These are phyloP conservation scores for Trissolcus japonicus DNA, from an alignment of 2,888 invertebrate species.

Conservation along the genomic window DNA sequence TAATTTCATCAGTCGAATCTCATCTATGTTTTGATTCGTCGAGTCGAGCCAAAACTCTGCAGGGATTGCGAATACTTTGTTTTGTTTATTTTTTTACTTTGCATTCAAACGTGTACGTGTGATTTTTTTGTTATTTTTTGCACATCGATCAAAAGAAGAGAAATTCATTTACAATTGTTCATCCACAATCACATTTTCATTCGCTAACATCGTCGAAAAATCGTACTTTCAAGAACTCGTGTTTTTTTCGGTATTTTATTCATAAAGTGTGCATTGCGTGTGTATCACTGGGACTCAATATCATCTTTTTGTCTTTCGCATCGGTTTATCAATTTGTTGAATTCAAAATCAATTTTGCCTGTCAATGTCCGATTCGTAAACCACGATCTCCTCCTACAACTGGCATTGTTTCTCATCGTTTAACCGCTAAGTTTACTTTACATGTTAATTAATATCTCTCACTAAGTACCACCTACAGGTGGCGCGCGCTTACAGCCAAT, in stretches of 20 bases:
- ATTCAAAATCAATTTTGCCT: conserved; percentile 36
- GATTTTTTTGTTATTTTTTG: conserved; percentile 45
- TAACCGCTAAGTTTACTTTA: conserved; percentile 69
- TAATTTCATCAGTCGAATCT: conserved; percentile 4
- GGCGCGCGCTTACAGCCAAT: conserved; percentile 69
- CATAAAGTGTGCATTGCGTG: conserved; percentile 53
- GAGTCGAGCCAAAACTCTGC: conserved; percentile 4
- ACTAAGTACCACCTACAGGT: conserved; percentile 61
- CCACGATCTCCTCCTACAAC: conserved; percentile 67
- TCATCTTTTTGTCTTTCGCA: conserved; percentile 2
- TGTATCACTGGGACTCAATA: conserved; percentile 62
- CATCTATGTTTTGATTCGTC: not conserved
- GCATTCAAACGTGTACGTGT: conserved; percentile 52
- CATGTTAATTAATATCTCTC: conserved; percentile 70
- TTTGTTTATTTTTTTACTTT: conserved; percentile 5
- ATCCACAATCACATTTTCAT: not conserved
- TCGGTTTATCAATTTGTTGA: conserved; percentile 8
- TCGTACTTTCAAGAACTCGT: conserved; percentile 41
- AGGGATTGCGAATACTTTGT: not conserved
- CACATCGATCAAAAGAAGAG: conserved; percentile 37
- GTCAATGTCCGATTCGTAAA: conserved; percentile 51
- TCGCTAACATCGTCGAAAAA: conserved; percentile 1
- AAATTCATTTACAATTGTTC: not conserved
- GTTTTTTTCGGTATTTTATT: conserved; percentile 27
- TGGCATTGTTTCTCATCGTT: conserved; percentile 69